Base-by-base conservation (phyloP, 2,888 invertebrate genomes). In the Acanthoscelides obtectus region DNA sequence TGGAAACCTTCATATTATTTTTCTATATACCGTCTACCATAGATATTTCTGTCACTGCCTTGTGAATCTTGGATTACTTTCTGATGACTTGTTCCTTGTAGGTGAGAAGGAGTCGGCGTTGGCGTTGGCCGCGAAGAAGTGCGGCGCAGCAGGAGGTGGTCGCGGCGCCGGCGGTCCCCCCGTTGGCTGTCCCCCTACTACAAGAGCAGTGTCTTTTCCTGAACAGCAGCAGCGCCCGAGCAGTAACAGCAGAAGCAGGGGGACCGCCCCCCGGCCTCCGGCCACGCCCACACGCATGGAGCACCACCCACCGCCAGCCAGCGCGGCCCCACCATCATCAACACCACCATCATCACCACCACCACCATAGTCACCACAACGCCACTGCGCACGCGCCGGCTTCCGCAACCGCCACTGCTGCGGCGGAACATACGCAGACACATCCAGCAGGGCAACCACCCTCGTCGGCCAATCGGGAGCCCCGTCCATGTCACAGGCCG, bases 401-500 rank as follows among this genome's bases (percentile, higher is more conserved):
- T 17, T 1, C 12, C 45, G n/a, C n/a, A n/a, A 12, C 45, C 45
- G 45, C 45, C 45, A 45, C 45, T 1, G 45, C 45, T 17, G 45
- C 45, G 3, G 45, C 45, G 45, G 45, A 45, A 6, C 45, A 45
- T 45, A 3, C 25, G 25, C 25, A 3, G 25, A 25, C 25, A n/a
- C n/a, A n/a, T n/a, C n/a, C n/a, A n/a, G n/a, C n/a, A n/a, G n/a
- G n/a, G n/a, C n/a, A n/a, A n/a, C n/a, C n/a, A n/a, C n/a, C n/a
- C n/a, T n/a, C n/a, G 4, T 25, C 45, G 45, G 45, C 45, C 45
- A 4, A 1, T 4, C 5, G 45, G 45, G 45, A 90, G 90, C 90
- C 91, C 89, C 89, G 89, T 86, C n/a, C 84, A 88, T 89, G 83
- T 85, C 86, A 87, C 88, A 88, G 89, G 88, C 90, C 89, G 89